Base-by-base conservation (phyloP, 2,888 invertebrate species). In the Abscondita cerata region DNA sequence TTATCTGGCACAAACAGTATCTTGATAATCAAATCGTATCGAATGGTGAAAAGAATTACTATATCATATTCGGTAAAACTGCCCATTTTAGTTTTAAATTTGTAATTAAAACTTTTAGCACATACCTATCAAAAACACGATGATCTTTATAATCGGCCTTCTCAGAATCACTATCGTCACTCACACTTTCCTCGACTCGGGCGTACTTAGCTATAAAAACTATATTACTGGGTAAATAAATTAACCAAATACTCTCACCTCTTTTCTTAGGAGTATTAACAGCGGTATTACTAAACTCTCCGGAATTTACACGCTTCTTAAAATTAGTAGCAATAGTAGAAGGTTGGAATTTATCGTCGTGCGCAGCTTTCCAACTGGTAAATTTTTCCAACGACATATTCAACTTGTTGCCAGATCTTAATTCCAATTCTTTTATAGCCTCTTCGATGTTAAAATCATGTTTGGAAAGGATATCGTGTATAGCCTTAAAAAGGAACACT, bases 91-190 rank as follows among this genome's bases (percentile, higher is more conserved):
- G n/a, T n/a, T n/a, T n/a, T n/a, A n/a, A n/a, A n/a, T n/a, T n/a
- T n/a, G n/a, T n/a, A n/a, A n/a, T n/a, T n/a, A n/a, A n/a, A n/a
- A n/a, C 11, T 18, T 13, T 15, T 12, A 44, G 11, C 5, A 69
- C 77, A 74, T 72, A 88, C 88, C 88, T 88, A 70, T 89, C 87
- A 78, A 86, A 89, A 48, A 89, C 89, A 73, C 83, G 80, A 67
- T 84, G 85, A 69, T 86, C 86, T 68, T 85, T 86, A 59, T 86
- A 87, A 75, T 86, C 84, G 59, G 81, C 82, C 1, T 84, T 84
- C 56, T 86, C 87, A 59, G 83, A 82, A 59, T 86, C 85, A 59
- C 85, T 86, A 67, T 87, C 87, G 68, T 88, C 87, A 68, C 85
- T 85, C 19, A 83, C 85, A 6, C 25, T 25, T 25, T 64, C 72